A percentile compares a stretch with the other conserved stretches of the same genome.
Conservation (phyloP, 1,140 invertebrate genomes). For the Drosophila burlai region DNA sequence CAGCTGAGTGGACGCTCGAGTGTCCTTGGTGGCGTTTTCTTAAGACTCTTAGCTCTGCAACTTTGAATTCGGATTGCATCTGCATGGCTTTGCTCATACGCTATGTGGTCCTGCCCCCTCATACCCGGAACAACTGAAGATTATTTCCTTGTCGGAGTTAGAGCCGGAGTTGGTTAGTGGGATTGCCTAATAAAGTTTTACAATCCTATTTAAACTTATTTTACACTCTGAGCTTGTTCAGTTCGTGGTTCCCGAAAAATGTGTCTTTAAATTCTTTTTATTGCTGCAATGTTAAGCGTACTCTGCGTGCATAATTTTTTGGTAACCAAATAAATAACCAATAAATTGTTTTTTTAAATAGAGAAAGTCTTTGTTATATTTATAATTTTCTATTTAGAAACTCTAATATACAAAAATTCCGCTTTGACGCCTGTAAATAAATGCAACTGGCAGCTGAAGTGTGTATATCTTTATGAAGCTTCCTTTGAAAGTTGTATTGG, state of each 20-base stretch:
- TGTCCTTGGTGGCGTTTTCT: conserved; percentile 41
- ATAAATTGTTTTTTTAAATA: not conserved
- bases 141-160: conserved; percentile 35
- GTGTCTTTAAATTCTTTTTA: conserved; percentile 1
- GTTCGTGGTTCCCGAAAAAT: not conserved
- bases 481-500: not conserved
- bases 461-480: no score
- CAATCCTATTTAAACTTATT: conserved; percentile 14
- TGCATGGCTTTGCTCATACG: conserved; percentile 42
- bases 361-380: not conserved
- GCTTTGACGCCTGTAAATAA: not conserved
- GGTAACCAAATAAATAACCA: not conserved
- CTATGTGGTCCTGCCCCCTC: conserved; percentile 27
- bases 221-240: not conserved
- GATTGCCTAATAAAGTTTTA: conserved; percentile 20
- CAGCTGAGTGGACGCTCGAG: conserved; percentile 37
- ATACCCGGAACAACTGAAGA: conserved; percentile 19
- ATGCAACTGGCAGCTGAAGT: not conserved
- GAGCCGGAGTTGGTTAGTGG: conserved; percentile 16
- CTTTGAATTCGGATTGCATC: conserved; percentile 38
- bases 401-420: not conserved
- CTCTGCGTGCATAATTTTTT: no score
- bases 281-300: not conserved
- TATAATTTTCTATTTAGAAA: not conserved
- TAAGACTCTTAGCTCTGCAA: conserved; percentile 45